Percentiles rank a stretch among this genome's conserved stretches.
Conservation (phyloP, 2,797 vertebrate species). For the Hydrophis major region DNA sequence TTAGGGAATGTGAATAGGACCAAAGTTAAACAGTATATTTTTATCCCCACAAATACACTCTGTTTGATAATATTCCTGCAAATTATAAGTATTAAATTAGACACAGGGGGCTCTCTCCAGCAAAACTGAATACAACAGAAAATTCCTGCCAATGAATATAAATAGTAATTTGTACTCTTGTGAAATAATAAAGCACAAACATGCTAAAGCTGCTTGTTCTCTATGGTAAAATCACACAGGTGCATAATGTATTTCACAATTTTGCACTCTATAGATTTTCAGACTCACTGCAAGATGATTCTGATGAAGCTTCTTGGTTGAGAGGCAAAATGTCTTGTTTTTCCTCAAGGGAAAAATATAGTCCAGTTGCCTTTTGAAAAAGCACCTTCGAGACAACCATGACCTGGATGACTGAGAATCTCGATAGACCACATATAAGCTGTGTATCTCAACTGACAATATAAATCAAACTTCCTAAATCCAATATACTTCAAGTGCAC, state of each 20-base stretch:
- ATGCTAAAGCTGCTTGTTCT: conserved; percentile 43
- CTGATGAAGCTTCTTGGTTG: neutral
- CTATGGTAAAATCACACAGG: conserved; percentile 14
- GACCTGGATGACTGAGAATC: neutral
- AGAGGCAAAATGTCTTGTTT: neutral
- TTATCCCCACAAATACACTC: conserved; percentile 26
- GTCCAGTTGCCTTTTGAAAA: neutral
- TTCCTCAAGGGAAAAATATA: neutral
- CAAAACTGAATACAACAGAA: conserved; percentile 43
- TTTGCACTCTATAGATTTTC: neutral
- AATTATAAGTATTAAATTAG: conserved; percentile 63
- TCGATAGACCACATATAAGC: neutral
- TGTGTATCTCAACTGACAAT: neutral
- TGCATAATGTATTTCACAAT: neutral
- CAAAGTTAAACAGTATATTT: conserved; percentile 28
- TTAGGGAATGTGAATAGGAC: neutral
- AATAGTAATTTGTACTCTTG: conserved; percentile 36
- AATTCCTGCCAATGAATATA: conserved; percentile 49
- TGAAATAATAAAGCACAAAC: conserved; percentile 38
- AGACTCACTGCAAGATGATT: neutral
- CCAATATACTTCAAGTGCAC: neutral
- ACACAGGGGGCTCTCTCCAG: conserved; percentile 67
- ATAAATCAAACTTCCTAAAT: neutral
- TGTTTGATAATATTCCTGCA: conserved; percentile 44
- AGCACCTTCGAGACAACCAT: neutral